Base-by-base conservation (phyloP, 2,888 invertebrate genomes). In the Homarus gammarus region DNA sequence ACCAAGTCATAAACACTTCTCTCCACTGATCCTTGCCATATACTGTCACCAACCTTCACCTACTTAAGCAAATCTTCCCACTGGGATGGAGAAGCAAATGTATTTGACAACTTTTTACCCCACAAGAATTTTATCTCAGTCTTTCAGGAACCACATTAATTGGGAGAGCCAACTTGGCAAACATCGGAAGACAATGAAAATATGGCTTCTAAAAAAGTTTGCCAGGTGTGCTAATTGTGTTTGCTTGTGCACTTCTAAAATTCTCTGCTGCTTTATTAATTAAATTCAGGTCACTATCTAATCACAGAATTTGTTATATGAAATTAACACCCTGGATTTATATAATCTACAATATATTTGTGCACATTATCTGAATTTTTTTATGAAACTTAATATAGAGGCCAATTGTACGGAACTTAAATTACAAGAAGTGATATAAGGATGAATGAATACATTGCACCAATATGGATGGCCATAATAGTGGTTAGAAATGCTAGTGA, bases 291-390 rank as follows among this genome's bases (percentile, higher is more conserved):
- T 87, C 87, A 87, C 82, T 78, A 49, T 83, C 82, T 75, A 87
- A 87, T 87, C 87, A 87, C 87, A 87, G 87, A 87, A 87, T 83
- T 87, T 87, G 77, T 73, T 87, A 70, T 72, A 75, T 40, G 61
- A 84, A 84, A 84, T 72, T 40, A 84, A 84, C 84, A 84, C 84
- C 84, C 84, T 84, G 84, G 84, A 84, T 75, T 0, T 56, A 56
- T 56, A 73, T 84, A 75, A 84, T 61, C 72, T 83, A 83, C 33
- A 40, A 31, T 51, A 84, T 27, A 56, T 15, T 84, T 84, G 75
- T 84, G 84, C 75, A 84, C 72, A 75, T 27, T 84, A 75, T 84
- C 75, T 36, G 44, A 78, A 51, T 2, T 22, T 18, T 44, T 18
- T 44, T 15, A 31, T 31, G 6, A 44, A 64, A 79, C 78, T 51